Percentiles rank a stretch among this genome's conserved stretches.
Evolutionary conservation across 2,113 vertebrate genomes (phyloP).

Genomic region (Salminus brasiliensis): DNA sequence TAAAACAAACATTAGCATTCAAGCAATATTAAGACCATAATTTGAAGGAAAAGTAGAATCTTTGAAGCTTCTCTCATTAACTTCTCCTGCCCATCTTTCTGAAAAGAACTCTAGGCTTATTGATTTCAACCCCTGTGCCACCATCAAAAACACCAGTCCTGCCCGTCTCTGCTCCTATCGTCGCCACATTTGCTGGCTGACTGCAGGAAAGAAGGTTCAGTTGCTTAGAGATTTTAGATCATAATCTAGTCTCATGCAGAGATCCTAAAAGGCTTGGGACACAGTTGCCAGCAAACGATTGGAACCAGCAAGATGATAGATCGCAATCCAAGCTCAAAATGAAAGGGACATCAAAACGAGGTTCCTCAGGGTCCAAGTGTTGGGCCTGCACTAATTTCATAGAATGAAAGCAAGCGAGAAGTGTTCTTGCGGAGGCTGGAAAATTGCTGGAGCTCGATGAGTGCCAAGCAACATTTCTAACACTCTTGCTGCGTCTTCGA

Average conservation of each 20-base stretch:
- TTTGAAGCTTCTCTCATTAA: not conserved
- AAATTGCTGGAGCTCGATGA: not conserved
- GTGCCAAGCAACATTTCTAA: conserved; percentile 28
- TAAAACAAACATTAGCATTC: too few species aligned
- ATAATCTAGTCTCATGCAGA: conserved; percentile 26
- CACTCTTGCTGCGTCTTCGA: conserved; percentile 1
- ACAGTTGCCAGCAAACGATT: conserved; percentile 27
- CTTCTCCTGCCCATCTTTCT: not conserved
- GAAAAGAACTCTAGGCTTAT: not conserved
- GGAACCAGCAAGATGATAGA: conserved; percentile 30
- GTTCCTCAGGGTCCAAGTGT: conserved; percentile 19
- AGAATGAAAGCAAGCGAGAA: conserved; percentile 15
- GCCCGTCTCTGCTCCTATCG: not conserved
- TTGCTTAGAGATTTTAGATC: not conserved
- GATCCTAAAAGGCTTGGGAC: conserved; percentile 15
- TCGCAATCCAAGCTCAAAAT: conserved; percentile 42
- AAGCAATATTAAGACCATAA: too few species aligned
- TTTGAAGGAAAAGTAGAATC: too few species aligned
- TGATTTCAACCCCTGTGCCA: not conserved
- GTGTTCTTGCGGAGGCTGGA: conserved; percentile 16
- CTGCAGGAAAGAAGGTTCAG: not conserved
- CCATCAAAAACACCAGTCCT: not conserved
- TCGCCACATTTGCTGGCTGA: not conserved
- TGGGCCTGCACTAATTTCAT: conserved; percentile 18
- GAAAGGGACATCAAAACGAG: conserved; percentile 37